Percentiles rank a stretch among this genome's conserved stretches.
Conservation (phyloP, 2,888 invertebrate genomes). For the Agrilus biguttatus region DNA sequence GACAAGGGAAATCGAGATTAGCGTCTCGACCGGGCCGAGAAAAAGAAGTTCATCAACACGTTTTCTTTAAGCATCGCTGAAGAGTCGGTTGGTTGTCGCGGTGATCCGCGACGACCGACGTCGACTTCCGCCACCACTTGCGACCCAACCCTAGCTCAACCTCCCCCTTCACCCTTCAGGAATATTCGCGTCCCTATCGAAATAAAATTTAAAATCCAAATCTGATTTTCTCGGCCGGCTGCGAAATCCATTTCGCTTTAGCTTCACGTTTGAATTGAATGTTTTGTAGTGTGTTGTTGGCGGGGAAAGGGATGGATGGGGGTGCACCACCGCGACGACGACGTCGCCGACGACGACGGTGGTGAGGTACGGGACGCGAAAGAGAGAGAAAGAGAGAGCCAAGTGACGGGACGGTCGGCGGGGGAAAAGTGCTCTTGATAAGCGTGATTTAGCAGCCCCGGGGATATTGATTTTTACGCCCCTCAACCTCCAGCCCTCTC, state of each 20-base stretch:
- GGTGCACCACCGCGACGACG: slow-evolving; percentile 13
- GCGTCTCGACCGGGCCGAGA: too few relatives aligned
- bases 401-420: slow-evolving; percentile 12
- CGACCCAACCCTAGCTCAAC: too few relatives aligned
- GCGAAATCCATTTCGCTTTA: slow-evolving; percentile 45
- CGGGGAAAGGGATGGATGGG: slow-evolving; percentile 18
- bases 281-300: slow-evolving; percentile 34
- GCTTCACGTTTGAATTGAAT: slow-evolving; percentile 45
- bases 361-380: slow-evolving; percentile 29
- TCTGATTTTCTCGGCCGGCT: slow-evolving; percentile 34
- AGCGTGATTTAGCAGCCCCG: slow-evolving; percentile 66
- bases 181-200: slow-evolving; percentile 20
- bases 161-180: slow-evolving; percentile 6
- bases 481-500: slow-evolving; percentile 31
- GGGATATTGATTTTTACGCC: slow-evolving; percentile 43
- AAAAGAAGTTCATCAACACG: too few relatives aligned
- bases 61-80: too few relatives aligned
- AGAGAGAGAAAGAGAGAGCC: slow-evolving; percentile 16
- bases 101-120: too few relatives aligned
- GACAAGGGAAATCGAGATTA: too few relatives aligned
- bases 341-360: slow-evolving; percentile 27
- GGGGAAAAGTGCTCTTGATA: slow-evolving; percentile 38
- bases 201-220: slow-evolving; percentile 33
- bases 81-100: too few relatives aligned
- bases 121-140: too few relatives aligned